Evolutionary conservation across 2,797 vertebrate species (phyloP).

Genomic region (Enteromius paludinosus): DNA sequence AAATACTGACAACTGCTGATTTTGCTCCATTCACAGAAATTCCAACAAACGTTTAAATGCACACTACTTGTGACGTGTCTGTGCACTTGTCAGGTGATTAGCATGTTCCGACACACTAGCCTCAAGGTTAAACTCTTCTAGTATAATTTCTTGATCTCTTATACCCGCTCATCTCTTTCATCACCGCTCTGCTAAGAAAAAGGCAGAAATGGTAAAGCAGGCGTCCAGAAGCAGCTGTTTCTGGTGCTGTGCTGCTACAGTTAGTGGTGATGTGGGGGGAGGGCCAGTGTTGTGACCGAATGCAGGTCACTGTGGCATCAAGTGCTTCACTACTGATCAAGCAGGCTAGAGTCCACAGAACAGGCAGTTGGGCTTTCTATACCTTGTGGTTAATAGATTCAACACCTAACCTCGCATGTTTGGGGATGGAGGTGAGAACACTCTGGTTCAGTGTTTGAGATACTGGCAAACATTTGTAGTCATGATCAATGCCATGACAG

Average conservation of each 20-base stretch:
- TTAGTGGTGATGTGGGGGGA: neutral
- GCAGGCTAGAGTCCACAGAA: neutral
- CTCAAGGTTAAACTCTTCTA: neutral
- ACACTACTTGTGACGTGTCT: neutral
- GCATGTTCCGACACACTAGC: neutral
- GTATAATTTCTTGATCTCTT: neutral
- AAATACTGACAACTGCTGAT: neutral
- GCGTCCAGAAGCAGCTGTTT: neutral
- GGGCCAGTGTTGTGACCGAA: neutral
- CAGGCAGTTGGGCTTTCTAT: neutral
- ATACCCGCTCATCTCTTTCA: neutral
- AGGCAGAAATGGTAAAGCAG: neutral
- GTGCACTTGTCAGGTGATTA: neutral
- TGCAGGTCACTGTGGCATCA: neutral
- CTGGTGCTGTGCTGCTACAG: neutral
- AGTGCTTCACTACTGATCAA: neutral
- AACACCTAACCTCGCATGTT: neutral
- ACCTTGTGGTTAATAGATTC: neutral
- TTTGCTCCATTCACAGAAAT: neutral
- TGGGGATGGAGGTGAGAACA: neutral
- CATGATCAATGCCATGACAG: constrained; percentile 69
- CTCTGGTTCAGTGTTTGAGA: neutral
- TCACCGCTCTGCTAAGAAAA: neutral
- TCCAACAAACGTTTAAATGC: neutral
- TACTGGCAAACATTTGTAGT: constrained; percentile 64